Evolutionary conservation across 2,797 vertebrate genomes (phyloP).

Genomic region (Siniperca obscura): DNA sequence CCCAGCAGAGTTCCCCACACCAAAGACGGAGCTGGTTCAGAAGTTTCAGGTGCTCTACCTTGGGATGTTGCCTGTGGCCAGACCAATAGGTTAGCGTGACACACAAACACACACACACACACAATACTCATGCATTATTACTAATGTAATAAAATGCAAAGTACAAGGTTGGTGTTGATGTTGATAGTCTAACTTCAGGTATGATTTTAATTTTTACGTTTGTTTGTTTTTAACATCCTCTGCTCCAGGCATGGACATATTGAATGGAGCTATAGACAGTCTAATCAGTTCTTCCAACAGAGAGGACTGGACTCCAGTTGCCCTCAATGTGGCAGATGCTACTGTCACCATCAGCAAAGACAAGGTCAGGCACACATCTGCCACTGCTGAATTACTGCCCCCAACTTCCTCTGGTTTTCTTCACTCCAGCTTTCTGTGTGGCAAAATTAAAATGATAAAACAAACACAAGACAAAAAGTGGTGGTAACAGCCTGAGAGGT

Average conservation of each 20-base stretch:
- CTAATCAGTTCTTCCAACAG: constrained; percentile 87
- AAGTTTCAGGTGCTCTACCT: constrained; percentile 96
- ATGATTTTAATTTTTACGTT: neutral
- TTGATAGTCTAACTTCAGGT: neutral
- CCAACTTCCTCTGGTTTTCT: neutral
- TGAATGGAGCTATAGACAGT: constrained; percentile 94
- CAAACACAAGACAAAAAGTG: neutral
- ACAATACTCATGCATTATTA: neutral
- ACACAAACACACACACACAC: neutral
- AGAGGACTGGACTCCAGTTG: constrained; percentile 94
- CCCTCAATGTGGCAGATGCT: constrained; percentile 96
- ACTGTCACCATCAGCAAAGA: constrained; percentile 97
- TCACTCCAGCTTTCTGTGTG: neutral
- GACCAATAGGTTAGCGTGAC: constrained; percentile 89
- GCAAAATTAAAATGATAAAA: neutral
- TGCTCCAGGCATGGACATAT: constrained; percentile 89
- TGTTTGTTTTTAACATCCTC: constrained; percentile 26
- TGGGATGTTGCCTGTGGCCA: constrained; percentile 92
- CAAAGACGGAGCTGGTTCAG: constrained; percentile 99
- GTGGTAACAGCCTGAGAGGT: neutral
- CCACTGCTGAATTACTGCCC: neutral
- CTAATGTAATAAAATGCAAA: neutral
- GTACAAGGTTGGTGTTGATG: neutral
- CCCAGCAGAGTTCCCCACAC: constrained; percentile 97
- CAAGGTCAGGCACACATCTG: constrained; percentile 81